phyloP scores from a whole-genome alignment of 1,140 invertebrate genomes.

The Asobara japonica region DNA sequence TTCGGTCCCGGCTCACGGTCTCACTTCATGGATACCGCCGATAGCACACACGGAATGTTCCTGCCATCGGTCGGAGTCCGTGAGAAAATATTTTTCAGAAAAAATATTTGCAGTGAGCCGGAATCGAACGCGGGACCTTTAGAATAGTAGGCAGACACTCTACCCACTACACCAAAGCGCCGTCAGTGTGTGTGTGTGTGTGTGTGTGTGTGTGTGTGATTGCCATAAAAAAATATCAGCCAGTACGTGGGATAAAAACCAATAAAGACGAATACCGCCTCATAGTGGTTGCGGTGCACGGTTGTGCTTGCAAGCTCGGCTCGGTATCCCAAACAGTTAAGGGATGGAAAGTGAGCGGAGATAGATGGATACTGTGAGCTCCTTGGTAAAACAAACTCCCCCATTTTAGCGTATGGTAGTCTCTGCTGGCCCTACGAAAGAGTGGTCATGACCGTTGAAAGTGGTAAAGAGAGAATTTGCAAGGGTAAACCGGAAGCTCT shows the following conservation, averaged over 20 bases:
- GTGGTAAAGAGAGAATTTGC: constrained; percentile 65
- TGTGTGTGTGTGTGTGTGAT: not conserved
- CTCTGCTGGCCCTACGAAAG: constrained; percentile 40
- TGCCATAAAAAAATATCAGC: constrained; percentile 51
- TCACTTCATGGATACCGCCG: too few species aligned
- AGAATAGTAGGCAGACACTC: too few species aligned
- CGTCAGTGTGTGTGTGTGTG: not conserved
- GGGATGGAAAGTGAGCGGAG: not conserved
- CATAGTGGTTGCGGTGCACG: constrained; percentile 59
- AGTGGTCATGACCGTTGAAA: constrained; percentile 54
- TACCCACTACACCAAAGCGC: too few species aligned
- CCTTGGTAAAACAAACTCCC: constrained; percentile 62
- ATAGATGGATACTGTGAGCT: constrained; percentile 48
- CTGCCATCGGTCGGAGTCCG: too few species aligned
- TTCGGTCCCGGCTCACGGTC: too few species aligned
- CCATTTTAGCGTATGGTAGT: not conserved
- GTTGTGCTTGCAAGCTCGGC: constrained; percentile 33
- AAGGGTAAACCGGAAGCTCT: constrained; percentile 59
- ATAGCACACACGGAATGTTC: too few species aligned
- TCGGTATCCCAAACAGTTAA: constrained; percentile 32
- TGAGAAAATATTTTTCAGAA: too few species aligned
- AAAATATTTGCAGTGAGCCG: too few species aligned
- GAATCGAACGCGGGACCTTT: too few species aligned
- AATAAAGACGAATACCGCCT: constrained; percentile 60
- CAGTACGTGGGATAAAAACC: constrained; percentile 60